These are phyloP conservation scores for Morone chrysops DNA, from an alignment of 2,113 vertebrate genomes.

Conservation along the genomic window DNA sequence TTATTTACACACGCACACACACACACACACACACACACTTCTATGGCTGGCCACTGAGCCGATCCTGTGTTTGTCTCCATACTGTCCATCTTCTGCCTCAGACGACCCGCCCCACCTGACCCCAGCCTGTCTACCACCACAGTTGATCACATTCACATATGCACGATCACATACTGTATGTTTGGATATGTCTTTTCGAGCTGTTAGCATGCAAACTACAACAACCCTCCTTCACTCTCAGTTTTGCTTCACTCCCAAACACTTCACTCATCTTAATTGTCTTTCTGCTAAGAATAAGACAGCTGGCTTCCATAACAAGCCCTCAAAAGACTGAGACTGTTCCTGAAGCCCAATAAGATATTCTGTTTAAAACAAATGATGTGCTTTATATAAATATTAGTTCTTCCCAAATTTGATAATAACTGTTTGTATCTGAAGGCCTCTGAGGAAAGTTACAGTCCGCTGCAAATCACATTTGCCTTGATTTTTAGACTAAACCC, in stretches of 20 bases:
- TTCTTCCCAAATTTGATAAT: constrained; percentile 39
- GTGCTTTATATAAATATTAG: constrained; percentile 28
- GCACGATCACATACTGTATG: not conserved
- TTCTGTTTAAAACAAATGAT: constrained; percentile 17
- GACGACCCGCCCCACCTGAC: not conserved
- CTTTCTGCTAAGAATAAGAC: constrained; percentile 14
- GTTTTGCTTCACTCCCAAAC: constrained; percentile 11
- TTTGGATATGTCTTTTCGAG: constrained; percentile 13
- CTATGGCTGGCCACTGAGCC: not conserved
- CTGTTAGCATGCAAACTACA: constrained; percentile 12
- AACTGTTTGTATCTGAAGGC: constrained; percentile 14
- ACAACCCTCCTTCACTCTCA: too few species aligned
- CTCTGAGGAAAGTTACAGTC: constrained; percentile 24
- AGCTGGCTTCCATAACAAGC: constrained; percentile 29
- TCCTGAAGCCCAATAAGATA: constrained; percentile 1
- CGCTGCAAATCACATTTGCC: constrained; percentile 32
- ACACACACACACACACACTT: constrained; percentile 7
- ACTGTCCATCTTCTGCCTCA: not conserved
- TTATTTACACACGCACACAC: constrained; percentile 47
- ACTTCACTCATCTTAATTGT: constrained; percentile 34
- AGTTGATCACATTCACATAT: constrained; percentile 2
- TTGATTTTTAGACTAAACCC: constrained; percentile 8
- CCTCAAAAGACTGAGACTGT: constrained; percentile 1
- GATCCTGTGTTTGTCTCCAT: constrained; percentile 7
- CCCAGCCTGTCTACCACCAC: not conserved